Base-by-base conservation (phyloP, 2,888 invertebrate species). In the Eupithecia exiguata region DNA sequence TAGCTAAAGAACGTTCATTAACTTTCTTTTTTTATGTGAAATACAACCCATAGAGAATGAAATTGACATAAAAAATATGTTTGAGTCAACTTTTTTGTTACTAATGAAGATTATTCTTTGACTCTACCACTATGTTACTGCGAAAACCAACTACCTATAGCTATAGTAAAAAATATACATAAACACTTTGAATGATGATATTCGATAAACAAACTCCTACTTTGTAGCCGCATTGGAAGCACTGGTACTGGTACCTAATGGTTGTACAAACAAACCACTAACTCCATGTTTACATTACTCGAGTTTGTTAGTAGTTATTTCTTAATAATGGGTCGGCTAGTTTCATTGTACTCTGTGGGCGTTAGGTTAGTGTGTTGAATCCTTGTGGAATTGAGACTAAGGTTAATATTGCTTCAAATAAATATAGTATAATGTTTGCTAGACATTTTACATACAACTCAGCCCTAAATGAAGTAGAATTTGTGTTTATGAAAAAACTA, bases 301-400 rank as follows among this genome's bases (percentile, higher is more conserved):
- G 40, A 53, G 73, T 18, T 67, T 69, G 71, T 62, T 61, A 43
- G 68, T 76, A 67, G 73, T 73, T 76, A 69, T 73, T 76, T 76
- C 73, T 73, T 69, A 71, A 73, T 72, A 76, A 58, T 74, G 69
- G 71, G 69, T 73, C 69, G 62, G 69, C 67, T 76, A 67, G 71
- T 71, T 73, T 69, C 61, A 76, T 76, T 71, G 66, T 63, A 35
- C 58, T 70, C 36, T 16, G 58, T 68, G 35, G 43, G 16, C 30
- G 30, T 35, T 62, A 18, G n/a, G 58, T 58, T 65, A 38, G 16
- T 14, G 6, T 40, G 25, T 21, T 43, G 40, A 46, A 46, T 46
- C 5, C 6, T 46, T 18, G 6, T 65, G 21, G 1, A 62, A 21
- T 61, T 18, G 1, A 62, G 36, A n/a, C 14, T 61, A 10, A 6